phyloP scores from a whole-genome alignment of 2,113 vertebrate genomes.

The Lampris megalopsis region DNA sequence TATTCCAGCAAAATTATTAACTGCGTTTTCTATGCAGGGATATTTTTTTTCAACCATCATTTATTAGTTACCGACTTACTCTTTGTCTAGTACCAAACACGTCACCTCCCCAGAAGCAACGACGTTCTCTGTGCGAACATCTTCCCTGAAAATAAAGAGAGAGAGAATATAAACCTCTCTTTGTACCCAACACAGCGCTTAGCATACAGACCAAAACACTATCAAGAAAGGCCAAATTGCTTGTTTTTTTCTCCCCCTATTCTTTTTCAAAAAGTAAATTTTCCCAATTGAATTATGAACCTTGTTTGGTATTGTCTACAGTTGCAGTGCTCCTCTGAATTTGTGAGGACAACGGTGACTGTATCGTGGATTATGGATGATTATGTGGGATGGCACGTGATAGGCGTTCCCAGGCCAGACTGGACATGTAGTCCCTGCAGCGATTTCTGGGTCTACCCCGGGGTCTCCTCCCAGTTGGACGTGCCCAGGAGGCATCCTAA shows the following conservation, averaged over 20 bases:
- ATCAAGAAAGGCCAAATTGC: neutral
- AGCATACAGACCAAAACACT: too few relatives aligned
- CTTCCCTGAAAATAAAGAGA: conserved; percentile 69
- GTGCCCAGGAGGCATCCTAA: too few relatives aligned
- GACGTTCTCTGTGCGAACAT: conserved; percentile 63
- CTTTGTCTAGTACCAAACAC: conserved; percentile 78
- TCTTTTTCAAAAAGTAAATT: too few relatives aligned
- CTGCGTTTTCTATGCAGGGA: neutral
- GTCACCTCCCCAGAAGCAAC: conserved; percentile 72
- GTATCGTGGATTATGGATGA: neutral
- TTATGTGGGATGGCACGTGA: neutral
- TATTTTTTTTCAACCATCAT: neutral
- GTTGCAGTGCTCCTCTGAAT: neutral
- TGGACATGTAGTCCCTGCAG: too few relatives aligned
- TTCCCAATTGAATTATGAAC: too few relatives aligned
- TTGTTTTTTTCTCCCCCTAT: neutral
- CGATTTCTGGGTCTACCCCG: too few relatives aligned
- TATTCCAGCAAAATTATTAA: neutral
- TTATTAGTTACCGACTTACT: conserved; percentile 68
- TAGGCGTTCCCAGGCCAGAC: neutral
- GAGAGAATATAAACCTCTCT: too few relatives aligned
- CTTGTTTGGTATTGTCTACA: neutral
- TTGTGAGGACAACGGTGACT: neutral
- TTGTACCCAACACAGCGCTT: too few relatives aligned
- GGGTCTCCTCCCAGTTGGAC: too few relatives aligned